A percentile compares a stretch with the other conserved stretches of the same genome.
Conservation (phyloP, 2,888 invertebrate species). For the Notocelia uddmanniana region DNA sequence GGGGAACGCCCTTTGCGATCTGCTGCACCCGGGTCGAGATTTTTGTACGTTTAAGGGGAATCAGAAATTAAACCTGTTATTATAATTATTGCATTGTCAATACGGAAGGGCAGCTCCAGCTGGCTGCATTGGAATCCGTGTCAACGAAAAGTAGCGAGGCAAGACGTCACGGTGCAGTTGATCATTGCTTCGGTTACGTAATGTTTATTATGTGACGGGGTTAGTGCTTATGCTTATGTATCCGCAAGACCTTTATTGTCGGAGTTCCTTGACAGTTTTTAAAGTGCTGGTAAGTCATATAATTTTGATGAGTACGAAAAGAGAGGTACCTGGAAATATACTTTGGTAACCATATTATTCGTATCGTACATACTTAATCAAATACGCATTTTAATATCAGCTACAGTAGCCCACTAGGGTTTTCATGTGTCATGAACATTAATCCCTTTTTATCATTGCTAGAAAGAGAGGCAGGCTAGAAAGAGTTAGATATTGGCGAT, state of each 20-base stretch:
- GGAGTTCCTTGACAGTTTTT: conserved; percentile 19
- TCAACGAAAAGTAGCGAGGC: conserved; percentile 38
- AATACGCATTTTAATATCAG: too few species aligned
- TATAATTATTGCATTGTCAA: conserved; percentile 55
- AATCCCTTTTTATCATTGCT: too few species aligned
- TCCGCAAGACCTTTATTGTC: conserved; percentile 29
- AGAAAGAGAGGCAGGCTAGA: too few species aligned
- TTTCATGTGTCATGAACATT: too few species aligned
- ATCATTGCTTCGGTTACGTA: conserved; percentile 31
- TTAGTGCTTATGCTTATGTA: conserved; percentile 32
- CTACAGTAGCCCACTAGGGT: too few species aligned
- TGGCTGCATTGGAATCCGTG: conserved; percentile 45
- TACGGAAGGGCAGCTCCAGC: conserved; percentile 55
- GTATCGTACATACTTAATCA: too few species aligned
- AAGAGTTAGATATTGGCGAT: too few species aligned
- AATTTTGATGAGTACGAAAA: neutral
- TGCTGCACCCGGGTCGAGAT: conserved; percentile 74
- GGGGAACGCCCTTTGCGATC: conserved; percentile 83
- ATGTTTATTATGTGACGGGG: conserved; percentile 42
- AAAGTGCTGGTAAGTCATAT: neutral
- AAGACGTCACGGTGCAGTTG: conserved; percentile 38
- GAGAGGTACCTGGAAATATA: neutral
- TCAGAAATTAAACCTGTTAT: conserved; percentile 65
- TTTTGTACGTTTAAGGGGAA: conserved; percentile 70
- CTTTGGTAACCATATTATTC: too few species aligned